Conservation (phyloP, 2,888 invertebrate species). For the Troides aeacus region DNA sequence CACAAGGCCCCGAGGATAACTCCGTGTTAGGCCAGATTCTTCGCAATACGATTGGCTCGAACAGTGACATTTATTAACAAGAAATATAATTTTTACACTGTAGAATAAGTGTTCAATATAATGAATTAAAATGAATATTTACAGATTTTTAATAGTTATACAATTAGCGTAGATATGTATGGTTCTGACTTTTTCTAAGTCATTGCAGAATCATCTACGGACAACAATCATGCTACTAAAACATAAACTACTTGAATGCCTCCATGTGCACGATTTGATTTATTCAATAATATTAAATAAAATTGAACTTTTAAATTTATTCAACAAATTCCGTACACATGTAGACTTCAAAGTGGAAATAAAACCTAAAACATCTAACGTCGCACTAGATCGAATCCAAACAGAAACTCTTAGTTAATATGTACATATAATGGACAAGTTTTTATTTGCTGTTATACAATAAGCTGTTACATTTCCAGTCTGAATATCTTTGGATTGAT, state of each 20-base stretch:
- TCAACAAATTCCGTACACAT: slow-evolving; percentile 28
- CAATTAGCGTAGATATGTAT: slow-evolving; percentile 1
- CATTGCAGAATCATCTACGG: slow-evolving; percentile 50
- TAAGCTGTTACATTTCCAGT: slow-evolving; percentile 5
- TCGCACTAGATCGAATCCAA: slow-evolving; percentile 34
- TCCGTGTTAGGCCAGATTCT: too few species aligned
- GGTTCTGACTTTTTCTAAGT: slow-evolving; percentile 37
- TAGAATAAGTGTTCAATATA: too few species aligned
- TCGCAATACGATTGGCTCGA: too few species aligned
- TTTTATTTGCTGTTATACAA: neutral
- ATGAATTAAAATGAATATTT: too few species aligned
- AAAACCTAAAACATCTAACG: slow-evolving; percentile 33
- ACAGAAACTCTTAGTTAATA: slow-evolving; percentile 26
- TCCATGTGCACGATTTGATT: slow-evolving; percentile 44
- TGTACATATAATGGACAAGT: neutral
- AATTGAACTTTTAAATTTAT: neutral
- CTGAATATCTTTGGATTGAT: slow-evolving; percentile 27
- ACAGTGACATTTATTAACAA: too few species aligned
- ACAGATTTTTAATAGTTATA: too few species aligned
- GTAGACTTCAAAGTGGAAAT: slow-evolving; percentile 31
- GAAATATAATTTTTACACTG: too few species aligned
- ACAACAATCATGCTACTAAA: slow-evolving; percentile 75
- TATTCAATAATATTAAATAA: neutral
- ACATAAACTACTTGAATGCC: slow-evolving; percentile 52
- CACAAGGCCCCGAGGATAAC: too few species aligned